phyloP scores from a whole-genome alignment of 2,888 invertebrate genomes.

The Amphimallon solstitiale region DNA sequence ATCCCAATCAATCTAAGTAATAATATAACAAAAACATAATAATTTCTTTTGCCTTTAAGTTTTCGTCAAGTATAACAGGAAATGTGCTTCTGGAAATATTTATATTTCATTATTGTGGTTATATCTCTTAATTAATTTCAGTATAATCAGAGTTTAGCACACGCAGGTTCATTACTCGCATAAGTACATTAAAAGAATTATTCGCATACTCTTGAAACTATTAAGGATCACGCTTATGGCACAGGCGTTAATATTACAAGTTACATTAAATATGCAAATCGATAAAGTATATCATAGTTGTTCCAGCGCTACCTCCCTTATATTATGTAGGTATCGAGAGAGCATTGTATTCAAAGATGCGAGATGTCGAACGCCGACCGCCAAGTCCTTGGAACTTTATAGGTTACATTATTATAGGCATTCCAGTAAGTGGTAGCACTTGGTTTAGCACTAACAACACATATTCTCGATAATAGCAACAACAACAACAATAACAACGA shows the following conservation, averaged over 20 bases:
- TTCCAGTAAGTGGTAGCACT: conserved; percentile 45
- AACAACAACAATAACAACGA: conserved; percentile 5
- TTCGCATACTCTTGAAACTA: background rate
- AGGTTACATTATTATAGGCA: conserved; percentile 46
- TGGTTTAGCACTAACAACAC: conserved; percentile 48
- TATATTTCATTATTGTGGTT: too few relatives aligned
- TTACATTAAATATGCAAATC: conserved; percentile 7
- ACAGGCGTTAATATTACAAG: conserved; percentile 21
- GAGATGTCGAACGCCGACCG: conserved; percentile 10
- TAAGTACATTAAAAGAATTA: background rate
- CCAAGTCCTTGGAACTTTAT: conserved; percentile 3
- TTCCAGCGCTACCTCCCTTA: conserved; percentile 14
- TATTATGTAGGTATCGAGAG: conserved; percentile 28
- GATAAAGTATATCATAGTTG: conserved; percentile 18
- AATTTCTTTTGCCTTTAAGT: too few relatives aligned
- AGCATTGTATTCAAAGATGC: conserved; percentile 49
- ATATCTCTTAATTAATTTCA: too few relatives aligned
- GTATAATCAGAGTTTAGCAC: too few relatives aligned
- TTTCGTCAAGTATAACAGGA: too few relatives aligned
- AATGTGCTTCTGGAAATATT: too few relatives aligned
- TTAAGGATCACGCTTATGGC: background rate
- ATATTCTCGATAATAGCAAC: conserved; percentile 46
- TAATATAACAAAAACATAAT: too few relatives aligned
- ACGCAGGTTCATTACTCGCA: too few relatives aligned
- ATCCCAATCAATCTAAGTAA: too few relatives aligned